Conservation (phyloP, 2,797 vertebrate species). For the Lepilemur septentrionalis region DNA sequence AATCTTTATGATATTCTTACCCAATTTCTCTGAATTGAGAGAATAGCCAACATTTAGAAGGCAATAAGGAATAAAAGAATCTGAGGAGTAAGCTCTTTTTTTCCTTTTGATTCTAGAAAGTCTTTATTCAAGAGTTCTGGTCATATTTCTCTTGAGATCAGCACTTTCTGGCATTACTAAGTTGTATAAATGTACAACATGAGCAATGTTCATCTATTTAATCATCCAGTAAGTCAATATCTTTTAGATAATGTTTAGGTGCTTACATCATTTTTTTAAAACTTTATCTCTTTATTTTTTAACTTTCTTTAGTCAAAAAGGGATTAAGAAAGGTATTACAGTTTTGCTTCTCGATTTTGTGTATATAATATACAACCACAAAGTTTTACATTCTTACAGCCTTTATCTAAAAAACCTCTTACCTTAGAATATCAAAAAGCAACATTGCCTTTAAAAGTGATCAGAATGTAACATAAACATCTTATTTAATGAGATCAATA, state of each 20-base stretch:
- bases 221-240: not conserved
- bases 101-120: not conserved
- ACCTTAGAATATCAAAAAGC: conserved; percentile 56
- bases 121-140: not conserved
- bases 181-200: not conserved
- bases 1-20: not conserved
- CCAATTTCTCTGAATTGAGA: not conserved
- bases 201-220: not conserved
- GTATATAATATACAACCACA: not conserved
- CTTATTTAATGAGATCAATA: not conserved
- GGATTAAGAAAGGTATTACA: not conserved
- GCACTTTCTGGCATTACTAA: not conserved
- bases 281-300: not conserved
- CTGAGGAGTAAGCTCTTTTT: not conserved
- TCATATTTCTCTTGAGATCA: not conserved
- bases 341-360: conserved; percentile 1
- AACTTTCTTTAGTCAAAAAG: not conserved
- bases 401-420: conserved; percentile 42
- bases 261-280: not conserved
- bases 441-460: conserved; percentile 44
- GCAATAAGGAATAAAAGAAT: not conserved
- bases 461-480: not conserved
- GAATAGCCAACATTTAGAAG: not conserved
- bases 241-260: conserved; percentile 11
- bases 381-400: conserved; percentile 6